Evolutionary conservation across 2,113 vertebrate genomes (phyloP), one percentile per base, ranked within the genome.

Genomic region (Proterorhinus semilunaris): DNA sequence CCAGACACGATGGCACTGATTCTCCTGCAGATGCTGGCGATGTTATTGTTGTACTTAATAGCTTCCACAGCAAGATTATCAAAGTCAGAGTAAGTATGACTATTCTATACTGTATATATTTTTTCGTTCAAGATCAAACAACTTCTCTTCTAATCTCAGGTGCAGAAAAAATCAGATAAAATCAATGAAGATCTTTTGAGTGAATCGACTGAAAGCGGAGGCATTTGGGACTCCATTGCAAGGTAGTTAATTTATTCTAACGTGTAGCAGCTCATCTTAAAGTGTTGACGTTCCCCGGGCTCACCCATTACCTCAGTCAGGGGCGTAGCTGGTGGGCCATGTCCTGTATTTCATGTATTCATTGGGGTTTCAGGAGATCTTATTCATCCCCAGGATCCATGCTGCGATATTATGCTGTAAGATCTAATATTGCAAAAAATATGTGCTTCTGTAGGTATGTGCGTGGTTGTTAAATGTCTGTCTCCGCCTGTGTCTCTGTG

Each of bases 61-160:
- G 91, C 83, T 99, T 99, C 90, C 95, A 94, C 88, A 96, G 95
- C 92, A 99, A 96, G 90, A 96, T 95, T 79, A 93, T 99, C 89
- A 95, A 95, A 95, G 91, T 99, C 71, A 91, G 95, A 81, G 98
- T 99, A 70, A 74, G 95, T 93, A 2, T 70, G 13, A 45, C 36
- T 45, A 61, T 7, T 13, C 11, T 58, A 4, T 27, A 36, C 36
- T 12, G 36, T 42, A 6, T 10, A 27, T 55, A 10, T 21, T 54
- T 54, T 21, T 54, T 54, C 10, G 4, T 4, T 5, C 53, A 55
- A 6, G 10, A 11, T 55, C 27, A 4, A 27, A 55, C 27, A 55
- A 27, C 53, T 27, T 55, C 53, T 55, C 9, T 70, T 51, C 17
- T 52, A 42, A 36, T 74, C 69, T 10, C 16, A 94, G 93, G 93